Conservation (phyloP, 2,113 vertebrate genomes). For the Spilogale gracilis region DNA sequence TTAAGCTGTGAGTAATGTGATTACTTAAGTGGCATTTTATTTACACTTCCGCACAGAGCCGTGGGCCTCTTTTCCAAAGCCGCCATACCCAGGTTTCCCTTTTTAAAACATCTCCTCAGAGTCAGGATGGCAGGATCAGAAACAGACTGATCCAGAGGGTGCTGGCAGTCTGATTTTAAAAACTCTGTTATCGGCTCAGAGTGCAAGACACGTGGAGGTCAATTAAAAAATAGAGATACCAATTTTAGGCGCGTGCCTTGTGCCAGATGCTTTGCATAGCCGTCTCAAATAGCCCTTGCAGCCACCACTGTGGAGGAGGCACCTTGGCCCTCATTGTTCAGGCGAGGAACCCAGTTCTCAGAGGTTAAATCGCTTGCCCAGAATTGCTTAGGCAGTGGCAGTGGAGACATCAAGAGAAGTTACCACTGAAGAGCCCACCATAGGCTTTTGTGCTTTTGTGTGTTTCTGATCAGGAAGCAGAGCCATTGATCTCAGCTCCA, state of each 20-base stretch:
- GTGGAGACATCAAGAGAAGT: not conserved
- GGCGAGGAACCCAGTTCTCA: not conserved
- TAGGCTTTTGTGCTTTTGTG: not conserved
- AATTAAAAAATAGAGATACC: not conserved
- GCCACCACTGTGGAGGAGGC: no score
- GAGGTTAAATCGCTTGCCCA: not conserved
- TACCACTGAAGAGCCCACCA: not conserved
- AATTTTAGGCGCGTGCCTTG: not conserved
- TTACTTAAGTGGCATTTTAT: constrained; percentile 79
- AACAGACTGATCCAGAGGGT: not conserved
- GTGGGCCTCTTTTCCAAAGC: constrained; percentile 32
- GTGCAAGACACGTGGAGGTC: not conserved
- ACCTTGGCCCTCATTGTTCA: not conserved
- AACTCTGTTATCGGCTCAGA: not conserved
- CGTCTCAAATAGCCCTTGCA: not conserved
- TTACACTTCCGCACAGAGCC: constrained; percentile 68
- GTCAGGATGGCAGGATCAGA: constrained; percentile 5
- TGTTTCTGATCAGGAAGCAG: not conserved
- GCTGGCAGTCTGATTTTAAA: not conserved
- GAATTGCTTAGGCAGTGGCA: not conserved
- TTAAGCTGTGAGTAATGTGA: constrained; percentile 76
- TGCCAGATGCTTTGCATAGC: not conserved
- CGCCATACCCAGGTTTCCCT: constrained; percentile 55
- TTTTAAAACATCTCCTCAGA: constrained; percentile 50
- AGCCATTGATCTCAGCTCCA: not conserved